phyloP scores from a whole-genome alignment of 2,888 invertebrate genomes.

The Tryphoninae sp. region DNA sequence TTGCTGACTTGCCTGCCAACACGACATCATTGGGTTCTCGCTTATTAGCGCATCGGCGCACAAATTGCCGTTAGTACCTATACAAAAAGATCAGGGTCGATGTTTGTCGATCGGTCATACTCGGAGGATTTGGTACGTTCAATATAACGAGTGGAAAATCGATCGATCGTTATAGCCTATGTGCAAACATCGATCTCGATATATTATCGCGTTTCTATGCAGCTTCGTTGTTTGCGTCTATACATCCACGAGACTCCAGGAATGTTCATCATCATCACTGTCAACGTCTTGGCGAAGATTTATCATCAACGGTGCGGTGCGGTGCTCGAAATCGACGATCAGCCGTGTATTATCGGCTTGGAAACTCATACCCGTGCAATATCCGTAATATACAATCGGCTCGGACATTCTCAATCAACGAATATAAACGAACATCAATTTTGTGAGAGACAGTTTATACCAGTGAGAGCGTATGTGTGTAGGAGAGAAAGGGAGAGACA shows the following conservation, averaged over 20 bases:
- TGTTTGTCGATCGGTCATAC: neutral
- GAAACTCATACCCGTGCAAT: conserved; percentile 21
- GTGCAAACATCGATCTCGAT: conserved; percentile 24
- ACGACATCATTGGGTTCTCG: neutral
- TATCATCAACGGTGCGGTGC: conserved; percentile 26
- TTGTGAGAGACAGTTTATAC: conserved; percentile 26
- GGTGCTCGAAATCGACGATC: conserved; percentile 46
- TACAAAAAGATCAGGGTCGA: neutral
- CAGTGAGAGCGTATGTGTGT: conserved; percentile 1
- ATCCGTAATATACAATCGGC: conserved; percentile 9
- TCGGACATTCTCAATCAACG: conserved; percentile 39
- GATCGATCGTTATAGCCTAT: conserved; percentile 12
- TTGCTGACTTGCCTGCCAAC: neutral
- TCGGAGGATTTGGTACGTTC: conserved; percentile 13
- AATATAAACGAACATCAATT: conserved; percentile 56
- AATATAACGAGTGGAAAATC: conserved; percentile 32
- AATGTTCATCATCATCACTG: conserved; percentile 59
- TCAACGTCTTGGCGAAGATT: conserved; percentile 51
- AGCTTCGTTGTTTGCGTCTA: neutral
- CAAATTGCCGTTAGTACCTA: conserved; percentile 1
- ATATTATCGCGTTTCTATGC: conserved; percentile 12
- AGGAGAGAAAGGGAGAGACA: conserved; percentile 8
- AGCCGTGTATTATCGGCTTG: conserved; percentile 27
- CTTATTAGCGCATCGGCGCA: neutral
- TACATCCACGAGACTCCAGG: neutral